Percentiles rank a stretch among this genome's conserved stretches.
phyloP scores from a whole-genome alignment of 1,140 invertebrate genomes.

The Idris sp. region DNA sequence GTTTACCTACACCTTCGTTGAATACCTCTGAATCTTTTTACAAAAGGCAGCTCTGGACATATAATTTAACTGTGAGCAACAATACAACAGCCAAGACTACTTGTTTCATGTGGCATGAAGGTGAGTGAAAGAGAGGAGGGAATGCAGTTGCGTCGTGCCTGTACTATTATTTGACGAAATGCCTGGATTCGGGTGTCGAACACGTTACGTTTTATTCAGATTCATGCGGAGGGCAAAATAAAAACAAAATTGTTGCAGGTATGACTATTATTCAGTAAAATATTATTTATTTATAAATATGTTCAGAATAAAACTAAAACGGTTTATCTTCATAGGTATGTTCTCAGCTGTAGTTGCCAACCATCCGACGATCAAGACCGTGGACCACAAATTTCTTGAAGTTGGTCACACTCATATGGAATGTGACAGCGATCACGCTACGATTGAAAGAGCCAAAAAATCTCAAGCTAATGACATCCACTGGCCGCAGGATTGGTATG shows the following conservation, averaged over 20 bases:
- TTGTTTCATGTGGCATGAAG: conserved; percentile 71
- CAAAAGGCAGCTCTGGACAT: conserved; percentile 6
- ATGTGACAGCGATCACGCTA: conserved; percentile 63
- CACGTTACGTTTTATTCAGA: conserved; percentile 68
- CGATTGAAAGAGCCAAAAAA: conserved; percentile 62
- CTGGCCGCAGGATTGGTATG: conserved; percentile 30
- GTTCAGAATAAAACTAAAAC: too few species aligned
- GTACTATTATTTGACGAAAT: conserved; percentile 47
- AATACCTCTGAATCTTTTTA: too few species aligned
- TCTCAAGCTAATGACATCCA: background rate
- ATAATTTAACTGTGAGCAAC: conserved; percentile 1
- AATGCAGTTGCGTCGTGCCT: conserved; percentile 65
- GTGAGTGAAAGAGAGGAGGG: conserved; percentile 59
- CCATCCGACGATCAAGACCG: conserved; percentile 31
- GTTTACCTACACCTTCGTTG: too few species aligned
- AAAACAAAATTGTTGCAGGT: conserved; percentile 62
- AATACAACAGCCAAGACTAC: conserved; percentile 1
- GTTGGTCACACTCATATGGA: conserved; percentile 68
- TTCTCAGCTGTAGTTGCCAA: conserved; percentile 40
- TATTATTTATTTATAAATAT: too few species aligned
- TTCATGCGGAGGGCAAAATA: conserved; percentile 68
- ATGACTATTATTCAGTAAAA: too few species aligned
- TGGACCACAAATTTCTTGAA: conserved; percentile 70
- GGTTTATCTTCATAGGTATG: too few species aligned
- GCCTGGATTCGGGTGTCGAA: conserved; percentile 36